Base-by-base conservation (phyloP, 1,140 invertebrate genomes). In the Bemisia tabaci region DNA sequence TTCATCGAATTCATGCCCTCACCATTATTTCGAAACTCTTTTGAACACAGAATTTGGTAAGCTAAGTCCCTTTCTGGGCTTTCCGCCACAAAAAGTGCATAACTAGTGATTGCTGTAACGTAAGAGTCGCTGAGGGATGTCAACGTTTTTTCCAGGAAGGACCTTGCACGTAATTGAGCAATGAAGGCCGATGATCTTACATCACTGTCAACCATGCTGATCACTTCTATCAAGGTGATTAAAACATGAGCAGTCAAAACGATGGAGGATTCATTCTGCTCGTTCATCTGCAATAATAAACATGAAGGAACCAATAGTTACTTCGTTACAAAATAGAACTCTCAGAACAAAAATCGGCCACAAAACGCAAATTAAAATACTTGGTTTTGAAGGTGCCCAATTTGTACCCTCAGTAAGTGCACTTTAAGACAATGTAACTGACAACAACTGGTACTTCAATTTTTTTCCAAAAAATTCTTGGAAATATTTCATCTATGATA, bases 211-310 rank as follows among this genome's bases (percentile, higher is more conserved):
- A 9, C 63, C 12, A 39, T 25, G 17, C 48, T 39, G 12, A 5
- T 22, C 2, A 39, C 25, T 1, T 21, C 23, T 1, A 69, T 24
- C n/a, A 71, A 24, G 2, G 80, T 75, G 59, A 82, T 79, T 0
- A 82, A 70, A 17, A 83, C 78, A 68, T 82, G 80, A 1, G 81
- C 81, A 2, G 82, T 83, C 24, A 83, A 70, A 12, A 77, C 71
- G 2, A 81, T 73, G n/a, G n/a, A n/a, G n/a, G n/a, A n/a, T n/a
- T n/a, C n/a, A n/a, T n/a, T n/a, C n/a, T n/a, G n/a, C n/a, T 67
- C 61, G 17, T 22, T 48, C 22, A 12, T 59, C 68, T 71, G 24
- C 12, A 65, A 67, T 58, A 26, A 61, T 62, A n/a, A n/a, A n/a
- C n/a, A n/a, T n/a, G n/a, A n/a, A n/a, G n/a, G n/a, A n/a, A n/a